phyloP scores from a whole-genome alignment of 2,113 vertebrate genomes.

The Bujurquina vittata region DNA sequence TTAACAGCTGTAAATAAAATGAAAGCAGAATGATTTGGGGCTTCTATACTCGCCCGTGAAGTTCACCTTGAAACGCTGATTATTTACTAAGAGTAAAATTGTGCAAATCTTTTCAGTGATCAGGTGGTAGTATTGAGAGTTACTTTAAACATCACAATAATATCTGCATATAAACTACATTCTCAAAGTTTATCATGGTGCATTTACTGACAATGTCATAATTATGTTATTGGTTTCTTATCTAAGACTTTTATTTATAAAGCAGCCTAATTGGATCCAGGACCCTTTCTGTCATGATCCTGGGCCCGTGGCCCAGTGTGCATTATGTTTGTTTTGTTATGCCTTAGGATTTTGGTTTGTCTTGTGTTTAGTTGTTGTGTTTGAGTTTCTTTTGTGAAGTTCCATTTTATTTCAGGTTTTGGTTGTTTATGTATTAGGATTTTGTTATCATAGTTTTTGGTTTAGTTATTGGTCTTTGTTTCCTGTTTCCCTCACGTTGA shows the following conservation, averaged over 20 bases:
- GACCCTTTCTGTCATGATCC: too few species aligned
- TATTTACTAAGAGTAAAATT: neutral
- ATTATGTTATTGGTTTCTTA: neutral
- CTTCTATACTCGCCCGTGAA: neutral
- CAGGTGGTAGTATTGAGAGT: neutral
- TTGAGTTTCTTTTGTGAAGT: too few species aligned
- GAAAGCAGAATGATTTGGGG: neutral
- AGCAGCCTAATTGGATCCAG: neutral
- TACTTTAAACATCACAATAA: neutral
- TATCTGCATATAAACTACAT: too few species aligned
- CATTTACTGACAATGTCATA: neutral
- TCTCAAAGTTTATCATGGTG: neutral
- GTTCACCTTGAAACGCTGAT: slow-evolving; percentile 4
- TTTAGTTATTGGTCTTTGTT: too few species aligned
- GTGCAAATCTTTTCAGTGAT: neutral
- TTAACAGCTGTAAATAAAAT: neutral
- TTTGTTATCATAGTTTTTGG: too few species aligned
- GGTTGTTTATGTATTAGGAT: too few species aligned
- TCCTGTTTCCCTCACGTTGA: too few species aligned
- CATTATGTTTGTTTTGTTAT: too few species aligned
- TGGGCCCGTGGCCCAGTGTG: too few species aligned
- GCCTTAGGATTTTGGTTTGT: too few species aligned
- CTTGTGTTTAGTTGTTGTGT: too few species aligned
- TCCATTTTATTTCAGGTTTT: too few species aligned
- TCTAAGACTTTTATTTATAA: neutral